Evolutionary conservation across 1,140 invertebrate genomes (phyloP), one percentile per base, ranked within the genome.

Genomic region (Heliconius himera): DNA sequence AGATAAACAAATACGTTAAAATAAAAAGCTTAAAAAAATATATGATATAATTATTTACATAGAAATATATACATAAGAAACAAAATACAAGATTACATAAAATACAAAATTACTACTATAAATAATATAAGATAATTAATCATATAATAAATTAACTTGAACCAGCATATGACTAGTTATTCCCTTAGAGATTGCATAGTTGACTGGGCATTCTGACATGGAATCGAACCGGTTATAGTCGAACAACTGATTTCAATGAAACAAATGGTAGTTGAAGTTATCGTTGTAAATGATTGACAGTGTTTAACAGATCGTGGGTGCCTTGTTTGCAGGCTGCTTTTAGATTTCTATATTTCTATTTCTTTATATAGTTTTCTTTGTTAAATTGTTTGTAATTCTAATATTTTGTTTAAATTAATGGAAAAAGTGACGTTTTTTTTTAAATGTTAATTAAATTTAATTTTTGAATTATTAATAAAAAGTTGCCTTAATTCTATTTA

Each of bases 221-320:
- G 60, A 80, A 76, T 51, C 49, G 49, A 70, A 80, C 74, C 70
- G 38, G 74, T 76, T 70, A 26, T 41, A 8, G 33, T 78, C 70
- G 71, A 78, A 78, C 73, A 51, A 76, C 41, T 66, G 77, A 46
- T 74, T 74, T 70, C 56, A 81, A 74, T 74, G 22, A 38, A 73
- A 80, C 72, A 74, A 78, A 77, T 78, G 79, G 76, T 71, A 56
- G 38, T 51, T 33, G 78, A 56, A 76, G 74, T 72, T 66, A 60
- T 72, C 29, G 26, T 22, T 36, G 36, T 76, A 22, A 80, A 80
- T 33, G 72, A 73, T 73, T 46, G 72, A 46, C 49, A 26, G 76
- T 56, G 49, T 33, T 73, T 66, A 78, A 76, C 26, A 29, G 70
- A 66, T 78, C 71, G 3, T 73, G 49, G 49, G 29, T 71, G 33